Conservation (phyloP, 2,888 invertebrate species). For the Ectemnius continuus region DNA sequence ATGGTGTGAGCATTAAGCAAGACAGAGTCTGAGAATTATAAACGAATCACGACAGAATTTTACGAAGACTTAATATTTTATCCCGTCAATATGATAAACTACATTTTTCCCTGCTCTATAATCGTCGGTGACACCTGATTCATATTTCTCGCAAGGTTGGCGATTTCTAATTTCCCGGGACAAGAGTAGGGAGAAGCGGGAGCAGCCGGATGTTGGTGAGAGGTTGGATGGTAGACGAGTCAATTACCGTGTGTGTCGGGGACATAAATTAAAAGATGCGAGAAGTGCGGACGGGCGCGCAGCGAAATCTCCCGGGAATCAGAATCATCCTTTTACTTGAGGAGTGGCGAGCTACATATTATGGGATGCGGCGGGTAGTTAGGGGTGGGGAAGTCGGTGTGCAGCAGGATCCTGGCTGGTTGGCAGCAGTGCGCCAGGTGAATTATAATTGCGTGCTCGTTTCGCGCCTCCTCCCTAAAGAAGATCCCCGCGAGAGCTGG, state of each 20-base stretch:
- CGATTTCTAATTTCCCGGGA: no score
- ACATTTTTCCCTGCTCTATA: not conserved
- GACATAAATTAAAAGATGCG: not conserved
- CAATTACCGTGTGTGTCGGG: no score
- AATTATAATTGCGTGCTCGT: slow-evolving; percentile 5
- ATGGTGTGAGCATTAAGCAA: slow-evolving; percentile 34
- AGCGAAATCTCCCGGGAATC: not conserved
- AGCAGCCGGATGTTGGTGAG: no score
- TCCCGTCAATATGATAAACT: not conserved
- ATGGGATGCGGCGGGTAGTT: not conserved
- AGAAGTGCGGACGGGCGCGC: not conserved
- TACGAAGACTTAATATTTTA: not conserved
- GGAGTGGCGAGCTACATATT: not conserved
- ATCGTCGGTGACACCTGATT: no score
- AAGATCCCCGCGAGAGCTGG: not conserved
- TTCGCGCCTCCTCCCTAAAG: not conserved
- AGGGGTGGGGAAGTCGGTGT: no score
- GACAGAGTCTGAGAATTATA: slow-evolving; percentile 48
- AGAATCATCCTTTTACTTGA: not conserved
- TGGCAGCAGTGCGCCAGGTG: not conserved
- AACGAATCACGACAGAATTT: slow-evolving; percentile 25
- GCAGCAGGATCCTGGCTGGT: no score
- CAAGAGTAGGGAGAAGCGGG: no score
- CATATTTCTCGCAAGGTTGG: no score
- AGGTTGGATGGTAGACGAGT: no score